Evolutionary conservation across 1,140 invertebrate species (phyloP), one percentile per base, ranked within the genome.

Genomic region (Acromyrmex charruanus): DNA sequence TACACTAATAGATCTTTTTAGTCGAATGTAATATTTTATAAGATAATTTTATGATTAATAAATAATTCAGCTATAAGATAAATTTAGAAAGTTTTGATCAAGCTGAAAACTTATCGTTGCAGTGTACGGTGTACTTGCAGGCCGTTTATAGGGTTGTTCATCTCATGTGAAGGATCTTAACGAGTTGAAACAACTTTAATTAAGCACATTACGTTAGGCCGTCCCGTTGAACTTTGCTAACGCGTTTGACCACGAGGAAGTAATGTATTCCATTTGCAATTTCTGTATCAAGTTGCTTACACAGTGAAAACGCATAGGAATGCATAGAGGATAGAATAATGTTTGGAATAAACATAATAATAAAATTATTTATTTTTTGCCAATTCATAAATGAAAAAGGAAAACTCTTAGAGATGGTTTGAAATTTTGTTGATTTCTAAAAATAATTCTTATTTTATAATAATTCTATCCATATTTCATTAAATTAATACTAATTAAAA

Each of bases 131-230:
- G 49, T 72, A 74, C 80, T 66, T 63, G 74, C 77, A 44, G 18
- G 79, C 53, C 25, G 72, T 87, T 91, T 86, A 88, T 88, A 88
- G 92, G 93, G 93, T 93, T 94, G 93, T 94, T 94, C 93, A 93
- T 94, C 93, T 92, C 93, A 92, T 91, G 92, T 86, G 92, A 93
- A 92, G 89, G 86, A 91, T 92, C 93, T 94, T 94, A 94, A 94
- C 93, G 92, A 94, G 94, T 94, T 94, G 93, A 94, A 94, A 94
- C 92, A 94, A 94, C 92, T 94, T 94, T 94, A 94, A 94, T 94
- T 94, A 93, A 94, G 92, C 91, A 90, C 91, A 93, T 94, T 94
- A 93, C 87, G 92, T 79, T 88, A 90, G 93, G 63, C 86, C 75
- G 87, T 86, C 88, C 88, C 87, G 90, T 90, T 93, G 91, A 94